These are phyloP conservation scores for Megalopta genalis DNA, from an alignment of 1,140 invertebrate genomes.

Conservation along the genomic window DNA sequence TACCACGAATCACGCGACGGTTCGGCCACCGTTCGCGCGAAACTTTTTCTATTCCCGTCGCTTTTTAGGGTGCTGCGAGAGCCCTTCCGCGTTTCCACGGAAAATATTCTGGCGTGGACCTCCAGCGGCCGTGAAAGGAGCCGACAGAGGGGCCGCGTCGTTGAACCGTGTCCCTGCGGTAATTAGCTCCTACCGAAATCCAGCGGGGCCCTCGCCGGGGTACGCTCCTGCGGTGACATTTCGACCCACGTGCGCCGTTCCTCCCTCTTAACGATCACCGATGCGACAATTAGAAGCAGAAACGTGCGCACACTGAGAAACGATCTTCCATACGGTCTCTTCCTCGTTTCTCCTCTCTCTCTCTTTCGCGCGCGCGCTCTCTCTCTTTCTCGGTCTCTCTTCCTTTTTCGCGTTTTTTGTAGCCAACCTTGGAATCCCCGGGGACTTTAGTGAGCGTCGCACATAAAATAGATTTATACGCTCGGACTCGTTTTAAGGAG, in stretches of 20 bases:
- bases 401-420: constrained; percentile 3
- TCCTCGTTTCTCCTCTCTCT: not conserved
- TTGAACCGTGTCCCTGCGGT: constrained; percentile 71
- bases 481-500: constrained; percentile 34
- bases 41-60: constrained; percentile 62
- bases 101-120: constrained; percentile 66
- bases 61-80: constrained; percentile 28
- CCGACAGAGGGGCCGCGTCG: constrained; percentile 75
- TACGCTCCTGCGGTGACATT: constrained; percentile 60
- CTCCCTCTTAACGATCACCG: constrained; percentile 23
- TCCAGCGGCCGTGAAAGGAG: constrained; percentile 60
- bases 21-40: constrained; percentile 45
- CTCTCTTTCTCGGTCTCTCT: constrained; percentile 7
- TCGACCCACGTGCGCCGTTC: constrained; percentile 59
- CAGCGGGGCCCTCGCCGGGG: not conserved
- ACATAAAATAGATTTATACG: constrained; percentile 48
- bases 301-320: not conserved
- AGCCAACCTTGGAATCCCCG: not conserved
- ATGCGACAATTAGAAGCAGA: constrained; percentile 32
- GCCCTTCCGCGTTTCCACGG: constrained; percentile 72
- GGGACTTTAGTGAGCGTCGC: constrained; percentile 22
- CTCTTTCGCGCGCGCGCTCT: no score
- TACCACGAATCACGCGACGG: no score
- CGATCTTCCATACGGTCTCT: not conserved
- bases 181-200: constrained; percentile 72